phyloP scores from a whole-genome alignment of 2,888 invertebrate genomes.

The Torymus texanus region DNA sequence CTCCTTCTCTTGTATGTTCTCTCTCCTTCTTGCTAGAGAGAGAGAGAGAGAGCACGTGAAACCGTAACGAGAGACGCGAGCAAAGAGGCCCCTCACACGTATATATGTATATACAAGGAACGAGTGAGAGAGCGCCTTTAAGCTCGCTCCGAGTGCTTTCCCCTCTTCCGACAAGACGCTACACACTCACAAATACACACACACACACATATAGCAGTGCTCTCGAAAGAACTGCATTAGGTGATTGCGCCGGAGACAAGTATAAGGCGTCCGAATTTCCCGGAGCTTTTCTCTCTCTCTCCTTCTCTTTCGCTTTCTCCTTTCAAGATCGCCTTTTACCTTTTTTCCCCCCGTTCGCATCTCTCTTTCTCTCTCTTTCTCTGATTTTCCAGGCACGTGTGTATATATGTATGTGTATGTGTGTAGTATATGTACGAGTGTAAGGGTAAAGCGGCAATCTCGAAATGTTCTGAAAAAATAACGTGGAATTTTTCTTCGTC shows the following conservation, averaged over 20 bases:
- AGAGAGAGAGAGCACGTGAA: background rate
- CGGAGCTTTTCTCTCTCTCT: slow-evolving; percentile 38
- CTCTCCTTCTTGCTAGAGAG: background rate
- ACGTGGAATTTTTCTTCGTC: slow-evolving; percentile 21
- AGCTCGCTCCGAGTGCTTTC: slow-evolving; percentile 35
- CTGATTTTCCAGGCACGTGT: slow-evolving; percentile 16
- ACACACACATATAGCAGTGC: slow-evolving; percentile 28
- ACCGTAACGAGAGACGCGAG: slow-evolving; percentile 31
- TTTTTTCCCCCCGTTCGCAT: slow-evolving; percentile 1
- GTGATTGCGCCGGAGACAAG: slow-evolving; percentile 67
- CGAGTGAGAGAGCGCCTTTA: slow-evolving; percentile 33
- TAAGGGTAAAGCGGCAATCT: slow-evolving; percentile 29
- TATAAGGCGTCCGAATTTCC: slow-evolving; percentile 58
- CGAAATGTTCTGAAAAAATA: slow-evolving; percentile 40
- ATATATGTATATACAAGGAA: slow-evolving; percentile 3
- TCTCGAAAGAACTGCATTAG: slow-evolving; percentile 66
- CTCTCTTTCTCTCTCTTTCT: slow-evolving; percentile 20
- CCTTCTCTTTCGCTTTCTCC: background rate
- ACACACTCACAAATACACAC: slow-evolving; percentile 52
- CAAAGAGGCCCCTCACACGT: slow-evolving; percentile 17
- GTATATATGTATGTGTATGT: background rate
- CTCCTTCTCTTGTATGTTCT: too few relatives aligned
- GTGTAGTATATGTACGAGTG: background rate
- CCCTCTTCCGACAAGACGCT: slow-evolving; percentile 40
- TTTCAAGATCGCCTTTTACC: slow-evolving; percentile 23